A percentile compares a stretch with the other conserved stretches of the same genome.
Evolutionary conservation across 1,140 invertebrate species (phyloP).

Genomic region (Chlorops oryzae): DNA sequence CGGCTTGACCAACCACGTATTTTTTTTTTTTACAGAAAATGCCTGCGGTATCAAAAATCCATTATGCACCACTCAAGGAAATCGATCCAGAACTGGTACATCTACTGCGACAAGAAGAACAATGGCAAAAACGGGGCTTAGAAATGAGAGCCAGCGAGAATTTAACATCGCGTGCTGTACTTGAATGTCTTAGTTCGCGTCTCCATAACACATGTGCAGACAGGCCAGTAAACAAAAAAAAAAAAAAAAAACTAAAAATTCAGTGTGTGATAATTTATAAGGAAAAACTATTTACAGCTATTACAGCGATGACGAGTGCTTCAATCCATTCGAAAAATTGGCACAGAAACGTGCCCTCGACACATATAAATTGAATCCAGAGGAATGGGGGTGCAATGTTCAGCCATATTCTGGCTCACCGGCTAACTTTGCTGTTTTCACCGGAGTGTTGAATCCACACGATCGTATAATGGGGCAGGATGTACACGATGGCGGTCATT

Average conservation of each 20-base stretch:
- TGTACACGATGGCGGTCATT: slow-evolving; percentile 93
- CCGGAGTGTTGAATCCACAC: slow-evolving; percentile 81
- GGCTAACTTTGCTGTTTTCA: slow-evolving; percentile 95
- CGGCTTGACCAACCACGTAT: too few species aligned
- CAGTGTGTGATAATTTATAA: too few species aligned
- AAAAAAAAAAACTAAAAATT: background rate
- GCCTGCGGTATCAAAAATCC: slow-evolving; percentile 43
- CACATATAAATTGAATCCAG: slow-evolving; percentile 73
- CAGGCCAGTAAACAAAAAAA: slow-evolving; percentile 74
- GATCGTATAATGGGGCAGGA: slow-evolving; percentile 95
- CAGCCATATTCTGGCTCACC: slow-evolving; percentile 96
- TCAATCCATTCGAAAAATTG: slow-evolving; percentile 88
- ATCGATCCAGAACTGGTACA: slow-evolving; percentile 81
- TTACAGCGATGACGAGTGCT: slow-evolving; percentile 96
- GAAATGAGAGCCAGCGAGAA: slow-evolving; percentile 98
- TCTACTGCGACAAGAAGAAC: slow-evolving; percentile 81
- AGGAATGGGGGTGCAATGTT: slow-evolving; percentile 96
- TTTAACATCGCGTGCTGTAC: slow-evolving; percentile 87
- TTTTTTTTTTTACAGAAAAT: slow-evolving; percentile 16
- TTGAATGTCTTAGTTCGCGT: slow-evolving; percentile 87
- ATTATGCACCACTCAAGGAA: slow-evolving; percentile 60
- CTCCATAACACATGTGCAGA: slow-evolving; percentile 98
- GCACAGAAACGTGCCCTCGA: slow-evolving; percentile 82
- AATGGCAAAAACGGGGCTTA: slow-evolving; percentile 75
- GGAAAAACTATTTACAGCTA: slow-evolving; percentile 53